phyloP scores from a whole-genome alignment of 2,113 vertebrate genomes.

The Prolemur simus region DNA sequence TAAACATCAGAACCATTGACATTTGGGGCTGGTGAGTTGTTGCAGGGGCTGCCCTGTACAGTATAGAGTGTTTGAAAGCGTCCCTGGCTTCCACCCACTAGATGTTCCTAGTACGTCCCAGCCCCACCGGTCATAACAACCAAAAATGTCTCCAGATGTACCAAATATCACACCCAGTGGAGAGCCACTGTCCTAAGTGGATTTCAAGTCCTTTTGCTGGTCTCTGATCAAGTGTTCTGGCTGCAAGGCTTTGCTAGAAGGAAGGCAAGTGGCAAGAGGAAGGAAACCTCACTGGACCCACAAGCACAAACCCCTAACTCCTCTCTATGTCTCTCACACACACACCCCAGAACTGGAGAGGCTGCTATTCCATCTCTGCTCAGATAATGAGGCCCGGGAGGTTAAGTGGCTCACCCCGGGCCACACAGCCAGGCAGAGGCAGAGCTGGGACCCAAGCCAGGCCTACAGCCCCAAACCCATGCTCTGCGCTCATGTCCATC shows the following conservation, averaged over 20 bases:
- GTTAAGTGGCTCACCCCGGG: background rate
- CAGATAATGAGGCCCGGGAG: background rate
- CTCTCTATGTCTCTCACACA: background rate
- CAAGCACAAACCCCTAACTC: background rate
- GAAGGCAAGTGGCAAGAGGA: background rate
- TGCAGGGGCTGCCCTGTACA: background rate
- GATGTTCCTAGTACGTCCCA: constrained; percentile 21
- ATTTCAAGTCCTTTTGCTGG: background rate
- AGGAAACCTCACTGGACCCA: background rate
- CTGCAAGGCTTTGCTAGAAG: background rate
- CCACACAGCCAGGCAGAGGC: background rate
- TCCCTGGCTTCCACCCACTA: constrained; percentile 31
- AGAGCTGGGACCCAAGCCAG: background rate
- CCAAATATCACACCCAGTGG: background rate
- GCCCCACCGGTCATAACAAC: background rate
- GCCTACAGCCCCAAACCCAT: background rate
- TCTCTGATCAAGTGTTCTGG: background rate
- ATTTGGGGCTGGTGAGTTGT: too few species aligned
- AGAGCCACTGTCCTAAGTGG: background rate
- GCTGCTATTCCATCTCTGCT: background rate
- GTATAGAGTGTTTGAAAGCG: background rate
- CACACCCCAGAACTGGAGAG: background rate
- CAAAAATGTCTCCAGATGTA: background rate
- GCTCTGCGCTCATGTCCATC: background rate
- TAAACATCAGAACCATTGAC: background rate